phyloP scores from a whole-genome alignment of 2,888 invertebrate genomes.

The Rosalia funebris region DNA sequence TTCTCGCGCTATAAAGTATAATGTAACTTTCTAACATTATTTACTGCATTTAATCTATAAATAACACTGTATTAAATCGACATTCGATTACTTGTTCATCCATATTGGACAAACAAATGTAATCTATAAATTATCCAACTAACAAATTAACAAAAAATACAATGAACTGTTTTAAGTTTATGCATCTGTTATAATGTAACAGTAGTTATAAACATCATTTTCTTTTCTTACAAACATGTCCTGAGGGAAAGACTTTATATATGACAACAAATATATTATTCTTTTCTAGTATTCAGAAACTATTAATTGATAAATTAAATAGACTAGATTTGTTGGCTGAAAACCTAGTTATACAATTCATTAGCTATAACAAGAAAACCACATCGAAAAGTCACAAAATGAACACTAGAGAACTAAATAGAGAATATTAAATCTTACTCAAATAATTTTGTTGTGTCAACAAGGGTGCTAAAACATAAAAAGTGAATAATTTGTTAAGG shows the following conservation, averaged over 20 bases:
- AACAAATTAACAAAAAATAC: background rate
- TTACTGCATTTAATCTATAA: too few species aligned
- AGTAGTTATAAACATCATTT: background rate
- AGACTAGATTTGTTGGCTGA: too few species aligned
- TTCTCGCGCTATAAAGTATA: too few species aligned
- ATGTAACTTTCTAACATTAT: too few species aligned
- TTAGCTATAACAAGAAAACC: background rate
- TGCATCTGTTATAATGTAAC: background rate
- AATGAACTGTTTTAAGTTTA: background rate
- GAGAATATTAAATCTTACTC: background rate
- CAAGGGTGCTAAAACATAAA: conserved; percentile 25
- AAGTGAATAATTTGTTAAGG: conserved; percentile 20
- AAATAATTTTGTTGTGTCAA: conserved; percentile 23
- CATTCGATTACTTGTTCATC: background rate
- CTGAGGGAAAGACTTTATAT: too few species aligned
- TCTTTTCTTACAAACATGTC: background rate
- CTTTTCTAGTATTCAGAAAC: too few species aligned
- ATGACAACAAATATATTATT: too few species aligned
- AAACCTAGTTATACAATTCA: conserved; percentile 6
- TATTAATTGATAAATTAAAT: too few species aligned
- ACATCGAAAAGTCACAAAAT: background rate
- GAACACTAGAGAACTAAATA: background rate
- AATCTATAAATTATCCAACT: background rate
- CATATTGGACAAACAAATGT: background rate
- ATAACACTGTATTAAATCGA: too few species aligned